Evolutionary conservation across 2,113 vertebrate genomes (phyloP).

Genomic region (Prietella phreatophila): DNA sequence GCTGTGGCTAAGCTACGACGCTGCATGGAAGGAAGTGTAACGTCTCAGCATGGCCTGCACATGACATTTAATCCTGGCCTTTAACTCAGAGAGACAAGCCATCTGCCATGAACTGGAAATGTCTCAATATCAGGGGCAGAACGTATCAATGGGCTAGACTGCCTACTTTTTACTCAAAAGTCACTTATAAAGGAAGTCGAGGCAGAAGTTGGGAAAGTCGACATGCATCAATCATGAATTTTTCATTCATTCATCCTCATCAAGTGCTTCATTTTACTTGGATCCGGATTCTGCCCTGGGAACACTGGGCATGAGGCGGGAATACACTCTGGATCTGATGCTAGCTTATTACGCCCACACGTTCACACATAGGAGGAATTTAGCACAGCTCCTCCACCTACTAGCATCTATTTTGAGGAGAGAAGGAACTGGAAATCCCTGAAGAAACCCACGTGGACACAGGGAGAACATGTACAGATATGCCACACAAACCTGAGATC

Average conservation of each 20-base stretch:
- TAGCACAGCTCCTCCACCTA: background rate
- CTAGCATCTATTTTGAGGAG: background rate
- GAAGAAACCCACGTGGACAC: background rate
- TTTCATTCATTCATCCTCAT: background rate
- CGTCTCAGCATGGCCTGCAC: background rate
- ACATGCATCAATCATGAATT: background rate
- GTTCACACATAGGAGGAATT: background rate
- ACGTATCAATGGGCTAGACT: background rate
- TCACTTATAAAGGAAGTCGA: background rate
- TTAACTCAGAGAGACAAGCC: conserved; percentile 9
- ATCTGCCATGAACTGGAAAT: background rate
- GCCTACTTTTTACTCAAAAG: background rate
- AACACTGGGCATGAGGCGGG: background rate
- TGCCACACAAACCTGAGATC: background rate
- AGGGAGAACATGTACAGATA: background rate
- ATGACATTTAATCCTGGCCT: conserved; percentile 38
- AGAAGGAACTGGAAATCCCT: background rate
- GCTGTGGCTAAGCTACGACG: background rate
- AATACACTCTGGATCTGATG: background rate
- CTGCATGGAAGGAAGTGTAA: conserved; percentile 9
- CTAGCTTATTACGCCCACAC: background rate
- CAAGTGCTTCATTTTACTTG: background rate
- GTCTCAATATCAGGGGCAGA: background rate
- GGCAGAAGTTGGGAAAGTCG: background rate
- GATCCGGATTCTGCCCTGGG: background rate